Evolutionary conservation across 2,113 vertebrate species (phyloP), one percentile per base, ranked within the genome.

Genomic region (Cynopterus brachyotis): DNA sequence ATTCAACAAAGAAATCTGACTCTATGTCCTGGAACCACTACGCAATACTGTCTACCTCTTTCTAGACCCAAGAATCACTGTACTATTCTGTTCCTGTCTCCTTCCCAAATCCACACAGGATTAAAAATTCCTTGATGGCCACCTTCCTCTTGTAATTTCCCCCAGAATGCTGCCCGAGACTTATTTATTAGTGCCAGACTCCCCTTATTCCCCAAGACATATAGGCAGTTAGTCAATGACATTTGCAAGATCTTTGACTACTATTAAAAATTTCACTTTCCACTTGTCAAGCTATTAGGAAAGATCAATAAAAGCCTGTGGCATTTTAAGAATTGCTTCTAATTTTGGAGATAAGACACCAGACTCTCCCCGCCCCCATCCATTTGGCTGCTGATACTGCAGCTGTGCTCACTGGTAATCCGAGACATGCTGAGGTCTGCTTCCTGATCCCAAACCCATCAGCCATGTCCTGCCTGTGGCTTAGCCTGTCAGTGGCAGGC

Each of bases 261-360:
- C 26, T 66, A 78, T 62, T 59, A 95, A 66, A 94, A 87, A 76
- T 80, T 64, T 70, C n/a, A 57, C 83, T 89, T 92, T 90, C 30
- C 50, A 89, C 42, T 88, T 72, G 60, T 3, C 91, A 47, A 80
- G 32, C 73, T 66, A 67, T 93, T 70, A 95, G 28, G 75, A 79
- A 2, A 35, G 24, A 87, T 92, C 79, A 22, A 82, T 82, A 79
- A 89, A 94, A 83, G 45, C 28, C 37, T 26, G 5, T 53, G 30
- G 15, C 40, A 90, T 95, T 96, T 96, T n/a, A 73, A 95, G 79
- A 93, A 62, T 17, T 78, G 66, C n/a, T 80, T 86, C 86, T 88
- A 17, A 89, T 62, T 91, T 91, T 40, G 66, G 32, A 89, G 53
- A 20, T 8, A 62, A 76, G 45, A 92, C 12, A 32, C 7, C 16